Base-by-base conservation (phyloP, 2,888 invertebrate genomes). In the Branchipolynoe longqiensis region DNA sequence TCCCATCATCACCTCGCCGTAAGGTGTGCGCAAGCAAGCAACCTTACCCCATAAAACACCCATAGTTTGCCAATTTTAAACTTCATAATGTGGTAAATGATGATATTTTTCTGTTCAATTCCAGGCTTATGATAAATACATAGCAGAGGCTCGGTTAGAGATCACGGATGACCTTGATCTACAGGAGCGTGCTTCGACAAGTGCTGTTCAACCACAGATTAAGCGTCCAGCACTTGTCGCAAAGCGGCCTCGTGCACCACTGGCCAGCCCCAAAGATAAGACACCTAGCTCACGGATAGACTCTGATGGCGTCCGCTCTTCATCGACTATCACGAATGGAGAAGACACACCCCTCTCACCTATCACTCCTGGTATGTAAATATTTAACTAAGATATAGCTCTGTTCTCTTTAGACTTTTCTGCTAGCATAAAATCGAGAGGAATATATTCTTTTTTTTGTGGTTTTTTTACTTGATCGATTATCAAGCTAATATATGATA, bases 161-260 rank as follows among this genome's bases (percentile, higher is more conserved):
- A 88, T 94, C 22, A 92, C 94, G 85, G 92, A 92, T 48, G 94
- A 94, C 83, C 90, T 92, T 86, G 92, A 94, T 85, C 28, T 89
- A 90, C 25, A 78, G 54, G 78, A 78, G 31, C 78, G 78, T 1
- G 18, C 6, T 18, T n/a, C 82, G 58, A n/a, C 81, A 81, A n/a
- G n/a, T n/a, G n/a, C n/a, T n/a, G 93, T 94, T 0, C 92, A 92
- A 82, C 94, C 94, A 6, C 93, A 94, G 90, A 94, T 94, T 84
- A 94, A 69, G 84, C 40, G 73, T 31, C 54, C 69, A 48, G 73
- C 82, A 0, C 58, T 25, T 1, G 82, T 56, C n/a, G 38, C 31
- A 36, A 82, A 59, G 58, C 28, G 38, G 54, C 48, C 78, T 22
- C 78, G 48, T 28, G 58, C 59, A 14, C 28, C 33, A 56, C 6